A percentile compares a stretch with the other conserved stretches of the same genome.
Evolutionary conservation across 2,113 vertebrate species (phyloP).

Genomic region (Herpailurus yagouaroundi): DNA sequence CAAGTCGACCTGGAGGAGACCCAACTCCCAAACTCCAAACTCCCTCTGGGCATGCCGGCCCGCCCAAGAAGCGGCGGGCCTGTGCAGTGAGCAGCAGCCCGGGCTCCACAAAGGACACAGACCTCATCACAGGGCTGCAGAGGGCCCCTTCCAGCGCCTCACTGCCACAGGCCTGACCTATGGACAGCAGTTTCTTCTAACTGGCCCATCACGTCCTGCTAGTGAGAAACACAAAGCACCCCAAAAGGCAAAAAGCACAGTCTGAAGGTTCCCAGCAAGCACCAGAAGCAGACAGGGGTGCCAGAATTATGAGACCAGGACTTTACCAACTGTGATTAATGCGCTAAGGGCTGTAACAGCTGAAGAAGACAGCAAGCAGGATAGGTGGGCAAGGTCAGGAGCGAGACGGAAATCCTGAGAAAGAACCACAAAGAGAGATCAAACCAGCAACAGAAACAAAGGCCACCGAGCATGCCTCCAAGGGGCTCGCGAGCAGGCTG

Average conservation of each 20-base stretch:
- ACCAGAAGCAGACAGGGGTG: not conserved
- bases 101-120: not conserved
- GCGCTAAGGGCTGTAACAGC: not conserved
- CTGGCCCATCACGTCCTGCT: not conserved
- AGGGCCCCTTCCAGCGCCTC: rapidly evolving
- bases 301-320: not conserved
- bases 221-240: rapidly evolving
- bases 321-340: too few relatives aligned
- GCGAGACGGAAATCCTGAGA: too few relatives aligned
- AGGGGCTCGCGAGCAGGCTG: not conserved
- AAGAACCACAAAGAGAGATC: not conserved
- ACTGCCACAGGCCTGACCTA: not conserved
- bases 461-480: not conserved
- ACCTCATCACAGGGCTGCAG: not conserved
- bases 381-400: too few relatives aligned
- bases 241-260: too few relatives aligned
- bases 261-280: too few relatives aligned
- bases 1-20: not conserved
- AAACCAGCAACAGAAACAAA: not conserved
- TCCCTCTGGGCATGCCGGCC: not conserved
- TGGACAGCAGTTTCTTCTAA: rapidly evolving
- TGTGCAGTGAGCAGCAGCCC: not conserved
- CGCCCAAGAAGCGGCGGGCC: too few relatives aligned
- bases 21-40: not conserved
- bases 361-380: too few relatives aligned